Conservation (phyloP, 2,888 invertebrate genomes). For the Galerucella nymphaeae region DNA sequence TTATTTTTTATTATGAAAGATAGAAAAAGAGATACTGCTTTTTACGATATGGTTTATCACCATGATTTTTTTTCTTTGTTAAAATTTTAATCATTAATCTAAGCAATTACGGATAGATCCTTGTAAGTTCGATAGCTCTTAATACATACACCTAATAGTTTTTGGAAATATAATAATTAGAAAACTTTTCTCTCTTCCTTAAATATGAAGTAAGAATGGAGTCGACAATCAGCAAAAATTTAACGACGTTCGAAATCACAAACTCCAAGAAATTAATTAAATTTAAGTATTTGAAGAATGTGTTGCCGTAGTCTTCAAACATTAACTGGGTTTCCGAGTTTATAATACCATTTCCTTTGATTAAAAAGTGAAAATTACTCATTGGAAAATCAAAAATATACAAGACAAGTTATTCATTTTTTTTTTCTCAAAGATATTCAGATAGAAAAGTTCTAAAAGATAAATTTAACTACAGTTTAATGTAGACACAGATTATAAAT, state of each 20-base stretch:
- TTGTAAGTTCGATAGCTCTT: background rate
- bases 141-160: background rate
- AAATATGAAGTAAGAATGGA: background rate
- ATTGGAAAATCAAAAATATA: background rate
- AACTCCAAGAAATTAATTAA: slow-evolving; percentile 2
- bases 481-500: no score
- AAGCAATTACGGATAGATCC: no score
- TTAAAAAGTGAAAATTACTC: background rate
- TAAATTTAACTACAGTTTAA: no score
- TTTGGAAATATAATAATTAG: slow-evolving; percentile 1
- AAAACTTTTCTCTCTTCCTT: background rate
- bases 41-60: no score
- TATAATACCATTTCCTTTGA: background rate
- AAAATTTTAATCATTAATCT: no score
- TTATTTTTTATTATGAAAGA: no score
- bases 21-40: no score
- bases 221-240: background rate
- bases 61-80: no score
- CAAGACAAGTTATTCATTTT: background rate
- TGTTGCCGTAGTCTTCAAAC: background rate
- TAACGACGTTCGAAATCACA: background rate
- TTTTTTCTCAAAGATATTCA: background rate
- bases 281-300: background rate
- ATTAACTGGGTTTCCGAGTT: background rate
- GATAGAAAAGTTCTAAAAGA: no score